phyloP scores from a whole-genome alignment of 1,140 invertebrate genomes.

The Procambarus clarkii region DNA sequence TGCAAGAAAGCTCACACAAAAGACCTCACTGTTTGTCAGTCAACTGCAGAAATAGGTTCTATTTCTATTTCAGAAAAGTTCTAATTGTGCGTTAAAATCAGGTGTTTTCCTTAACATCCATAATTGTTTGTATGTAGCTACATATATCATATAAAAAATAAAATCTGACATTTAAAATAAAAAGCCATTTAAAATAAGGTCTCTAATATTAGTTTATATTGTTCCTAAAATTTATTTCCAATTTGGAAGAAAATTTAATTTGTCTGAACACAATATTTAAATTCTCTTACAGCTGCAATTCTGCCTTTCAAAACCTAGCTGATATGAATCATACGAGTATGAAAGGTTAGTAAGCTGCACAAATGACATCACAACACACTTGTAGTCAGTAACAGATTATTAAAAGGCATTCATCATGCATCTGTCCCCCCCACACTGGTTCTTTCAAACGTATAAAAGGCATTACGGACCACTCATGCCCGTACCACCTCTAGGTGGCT shows the following conservation, averaged over 20 bases:
- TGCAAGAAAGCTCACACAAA: too few relatives aligned
- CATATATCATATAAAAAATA: too few relatives aligned
- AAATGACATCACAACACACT: background rate
- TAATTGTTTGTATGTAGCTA: too few relatives aligned
- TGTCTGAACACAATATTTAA: background rate
- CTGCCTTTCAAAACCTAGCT: background rate
- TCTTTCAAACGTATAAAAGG: background rate
- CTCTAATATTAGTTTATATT: background rate
- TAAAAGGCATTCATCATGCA: background rate
- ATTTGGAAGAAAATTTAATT: background rate
- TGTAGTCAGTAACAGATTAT: background rate
- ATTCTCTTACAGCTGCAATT: background rate
- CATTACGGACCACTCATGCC: too few relatives aligned
- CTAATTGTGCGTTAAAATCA: too few relatives aligned
- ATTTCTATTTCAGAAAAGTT: too few relatives aligned
- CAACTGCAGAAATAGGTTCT: too few relatives aligned
- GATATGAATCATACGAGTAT: too few relatives aligned
- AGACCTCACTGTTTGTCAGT: too few relatives aligned
- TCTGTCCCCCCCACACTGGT: background rate
- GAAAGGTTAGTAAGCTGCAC: background rate
- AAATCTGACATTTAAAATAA: too few relatives aligned
- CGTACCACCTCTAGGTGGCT: too few relatives aligned
- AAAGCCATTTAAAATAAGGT: background rate
- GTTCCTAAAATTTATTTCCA: background rate
- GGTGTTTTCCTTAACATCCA: too few relatives aligned